Percentiles rank a stretch among this genome's conserved stretches.
Evolutionary conservation across 2,888 invertebrate genomes (phyloP).

Genomic region (Stenurella melanura): DNA sequence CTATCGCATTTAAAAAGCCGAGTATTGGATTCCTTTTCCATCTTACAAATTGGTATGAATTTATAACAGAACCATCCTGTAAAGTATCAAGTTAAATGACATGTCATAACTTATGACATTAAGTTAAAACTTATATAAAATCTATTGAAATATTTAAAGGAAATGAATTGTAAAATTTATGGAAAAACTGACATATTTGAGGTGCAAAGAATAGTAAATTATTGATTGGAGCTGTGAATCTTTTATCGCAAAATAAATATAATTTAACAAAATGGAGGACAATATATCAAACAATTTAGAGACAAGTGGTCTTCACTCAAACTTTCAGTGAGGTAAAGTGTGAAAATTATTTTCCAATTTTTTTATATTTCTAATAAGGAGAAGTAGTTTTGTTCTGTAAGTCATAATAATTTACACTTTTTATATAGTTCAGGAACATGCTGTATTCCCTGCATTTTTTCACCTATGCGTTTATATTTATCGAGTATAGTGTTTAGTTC

Average conservation of each 20-base stretch:
- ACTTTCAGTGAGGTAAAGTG: background rate
- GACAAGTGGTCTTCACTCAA: slow-evolving; percentile 7
- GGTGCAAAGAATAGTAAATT: background rate
- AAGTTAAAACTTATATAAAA: background rate
- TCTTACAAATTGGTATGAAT: background rate
- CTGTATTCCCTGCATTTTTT: no score
- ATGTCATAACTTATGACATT: background rate
- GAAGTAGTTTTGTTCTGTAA: background rate
- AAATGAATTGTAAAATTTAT: background rate
- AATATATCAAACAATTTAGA: background rate
- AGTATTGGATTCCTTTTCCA: background rate
- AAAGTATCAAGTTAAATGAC: background rate
- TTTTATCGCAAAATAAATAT: background rate
- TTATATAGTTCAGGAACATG: background rate
- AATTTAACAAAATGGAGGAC: background rate
- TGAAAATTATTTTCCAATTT: background rate
- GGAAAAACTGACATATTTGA: background rate
- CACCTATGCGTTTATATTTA: no score
- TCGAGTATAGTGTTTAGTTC: no score
- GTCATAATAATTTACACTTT: background rate
- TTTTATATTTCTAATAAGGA: background rate
- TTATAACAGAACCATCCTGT: background rate
- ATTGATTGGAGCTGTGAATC: background rate
- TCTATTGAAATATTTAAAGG: background rate
- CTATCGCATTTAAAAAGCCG: background rate